These are phyloP conservation scores for Neotoma lepida DNA, from an alignment of 2,113 vertebrate genomes.

Conservation along the genomic window DNA sequence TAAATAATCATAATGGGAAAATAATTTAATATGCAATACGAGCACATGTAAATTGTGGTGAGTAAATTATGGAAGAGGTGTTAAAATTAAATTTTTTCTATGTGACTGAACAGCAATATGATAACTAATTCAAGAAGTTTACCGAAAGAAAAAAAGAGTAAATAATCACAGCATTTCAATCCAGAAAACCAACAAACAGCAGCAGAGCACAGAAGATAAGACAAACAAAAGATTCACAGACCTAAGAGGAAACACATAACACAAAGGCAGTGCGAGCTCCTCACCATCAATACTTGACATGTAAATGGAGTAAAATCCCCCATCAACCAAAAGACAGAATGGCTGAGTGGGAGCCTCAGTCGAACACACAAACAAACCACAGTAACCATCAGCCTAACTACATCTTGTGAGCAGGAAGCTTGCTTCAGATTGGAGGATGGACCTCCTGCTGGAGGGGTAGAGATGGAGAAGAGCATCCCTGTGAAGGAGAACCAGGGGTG, in stretches of 20 bases:
- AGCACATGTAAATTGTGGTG: neutral
- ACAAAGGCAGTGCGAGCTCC: neutral
- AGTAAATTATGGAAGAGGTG: neutral
- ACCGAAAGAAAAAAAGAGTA: neutral
- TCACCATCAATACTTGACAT: neutral
- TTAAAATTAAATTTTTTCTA: neutral
- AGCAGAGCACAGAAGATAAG: neutral
- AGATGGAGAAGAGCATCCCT: neutral
- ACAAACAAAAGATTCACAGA: neutral
- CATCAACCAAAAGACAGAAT: neutral
- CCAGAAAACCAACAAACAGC: neutral
- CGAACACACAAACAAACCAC: neutral
- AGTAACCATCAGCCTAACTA: neutral
- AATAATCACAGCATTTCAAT: neutral
- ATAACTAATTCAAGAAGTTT: neutral
- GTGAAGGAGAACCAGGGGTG: too few relatives aligned
- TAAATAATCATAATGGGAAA: neutral
- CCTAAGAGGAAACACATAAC: neutral
- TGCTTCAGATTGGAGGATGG: neutral
- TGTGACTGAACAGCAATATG: neutral
- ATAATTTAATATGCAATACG: neutral
- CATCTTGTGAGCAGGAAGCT: neutral
- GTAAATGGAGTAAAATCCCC: neutral
- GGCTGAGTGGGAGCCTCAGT: neutral
- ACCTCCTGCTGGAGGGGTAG: neutral